Conservation (phyloP, 1,140 invertebrate genomes). For the Tachypleus tridentatus region DNA sequence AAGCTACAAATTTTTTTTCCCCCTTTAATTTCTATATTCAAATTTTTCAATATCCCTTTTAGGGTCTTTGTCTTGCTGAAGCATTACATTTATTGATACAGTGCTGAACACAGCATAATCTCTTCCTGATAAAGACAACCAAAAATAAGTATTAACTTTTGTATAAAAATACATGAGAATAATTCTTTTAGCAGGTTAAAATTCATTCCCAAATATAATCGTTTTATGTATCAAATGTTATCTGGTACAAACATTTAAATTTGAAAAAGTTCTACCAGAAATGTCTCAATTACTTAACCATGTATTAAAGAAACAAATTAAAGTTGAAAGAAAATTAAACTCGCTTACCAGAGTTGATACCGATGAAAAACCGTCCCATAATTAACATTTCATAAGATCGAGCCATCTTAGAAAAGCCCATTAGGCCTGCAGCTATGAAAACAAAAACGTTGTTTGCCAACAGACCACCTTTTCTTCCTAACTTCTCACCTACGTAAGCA, state of each 20-base stretch:
- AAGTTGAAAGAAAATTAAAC: neutral
- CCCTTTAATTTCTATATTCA: neutral
- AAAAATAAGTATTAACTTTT: too few species aligned
- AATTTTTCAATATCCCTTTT: neutral
- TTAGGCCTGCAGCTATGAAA: slow-evolving; percentile 47
- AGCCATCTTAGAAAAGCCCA: slow-evolving; percentile 39
- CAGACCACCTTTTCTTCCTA: slow-evolving; percentile 67
- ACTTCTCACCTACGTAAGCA: slow-evolving; percentile 56
- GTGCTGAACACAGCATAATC: too few species aligned
- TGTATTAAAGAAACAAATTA: neutral
- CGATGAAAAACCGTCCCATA: slow-evolving; percentile 62
- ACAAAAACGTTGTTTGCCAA: slow-evolving; percentile 70
- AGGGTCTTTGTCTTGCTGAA: neutral
- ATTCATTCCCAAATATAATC: too few species aligned
- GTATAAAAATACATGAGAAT: too few species aligned
- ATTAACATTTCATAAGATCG: slow-evolving; percentile 61
- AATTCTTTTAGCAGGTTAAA: too few species aligned
- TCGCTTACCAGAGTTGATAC: slow-evolving; percentile 57
- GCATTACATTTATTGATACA: too few species aligned
- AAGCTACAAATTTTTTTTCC: too few species aligned
- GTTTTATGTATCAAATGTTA: too few species aligned
- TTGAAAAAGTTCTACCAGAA: neutral
- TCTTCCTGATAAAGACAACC: too few species aligned
- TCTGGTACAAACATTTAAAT: too few species aligned
- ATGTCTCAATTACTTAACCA: neutral